A percentile compares a stretch with the other conserved stretches of the same genome.
These are phyloP conservation scores for Tanytarsus gracilentus DNA, from an alignment of 2,888 invertebrate genomes.

Conservation along the genomic window DNA sequence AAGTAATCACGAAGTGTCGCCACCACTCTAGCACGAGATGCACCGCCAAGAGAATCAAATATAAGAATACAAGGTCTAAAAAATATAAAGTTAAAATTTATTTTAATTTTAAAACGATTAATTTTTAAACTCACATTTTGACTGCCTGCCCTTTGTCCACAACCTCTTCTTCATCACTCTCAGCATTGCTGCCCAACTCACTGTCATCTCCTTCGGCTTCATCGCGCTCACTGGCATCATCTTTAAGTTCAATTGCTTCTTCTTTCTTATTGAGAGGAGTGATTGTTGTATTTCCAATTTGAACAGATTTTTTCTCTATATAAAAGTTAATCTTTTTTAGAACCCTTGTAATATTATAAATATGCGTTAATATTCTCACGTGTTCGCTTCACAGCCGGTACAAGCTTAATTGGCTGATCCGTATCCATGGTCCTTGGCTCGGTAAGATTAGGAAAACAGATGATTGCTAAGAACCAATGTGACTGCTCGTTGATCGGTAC, in stretches of 20 bases:
- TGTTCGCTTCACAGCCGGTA: slow-evolving; percentile 48
- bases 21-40: slow-evolving; percentile 72
- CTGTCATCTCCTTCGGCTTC: slow-evolving; percentile 77
- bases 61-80: slow-evolving; percentile 86
- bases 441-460: slow-evolving; percentile 83
- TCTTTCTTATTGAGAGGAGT: slow-evolving; percentile 47
- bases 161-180: slow-evolving; percentile 38
- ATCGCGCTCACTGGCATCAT: slow-evolving; percentile 64
- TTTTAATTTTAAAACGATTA: not conserved
- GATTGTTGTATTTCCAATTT: slow-evolving; percentile 61
- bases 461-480: slow-evolving; percentile 96
- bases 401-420: slow-evolving; percentile 50
- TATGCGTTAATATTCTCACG: slow-evolving; percentile 34
- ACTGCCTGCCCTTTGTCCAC: slow-evolving; percentile 46
- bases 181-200: slow-evolving; percentile 49
- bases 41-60: slow-evolving; percentile 85
- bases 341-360: too few species aligned
- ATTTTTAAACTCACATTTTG: slow-evolving; percentile 50
- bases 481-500: slow-evolving; percentile 97
- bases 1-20: slow-evolving; percentile 86
- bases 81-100: slow-evolving; percentile 35
- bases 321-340: slow-evolving; percentile 27
- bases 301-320: slow-evolving; percentile 46
- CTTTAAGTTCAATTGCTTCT: slow-evolving; percentile 57
- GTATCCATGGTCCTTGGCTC: slow-evolving; percentile 60